These are phyloP conservation scores for Colistium nudipinnis DNA, from an alignment of 2,113 vertebrate species.

Conservation along the genomic window DNA sequence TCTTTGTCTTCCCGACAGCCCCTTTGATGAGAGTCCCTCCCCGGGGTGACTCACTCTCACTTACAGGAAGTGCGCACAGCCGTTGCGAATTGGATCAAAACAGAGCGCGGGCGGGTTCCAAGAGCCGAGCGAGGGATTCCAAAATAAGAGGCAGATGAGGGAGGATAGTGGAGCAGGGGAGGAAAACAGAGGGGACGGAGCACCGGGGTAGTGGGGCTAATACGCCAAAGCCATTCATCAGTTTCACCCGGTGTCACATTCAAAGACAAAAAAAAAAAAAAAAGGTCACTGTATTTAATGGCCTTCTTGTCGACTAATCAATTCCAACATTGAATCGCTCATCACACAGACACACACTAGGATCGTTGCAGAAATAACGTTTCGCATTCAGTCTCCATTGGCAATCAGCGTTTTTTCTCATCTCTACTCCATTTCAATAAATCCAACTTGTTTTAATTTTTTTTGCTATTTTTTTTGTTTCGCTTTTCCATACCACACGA, in stretches of 20 bases:
- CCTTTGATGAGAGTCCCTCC: constrained; percentile 81
- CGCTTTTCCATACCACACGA: too few species aligned
- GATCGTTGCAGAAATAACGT: too few species aligned
- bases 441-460: too few species aligned
- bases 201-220: too few species aligned
- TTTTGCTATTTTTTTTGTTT: too few species aligned
- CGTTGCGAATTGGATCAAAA: constrained; percentile 82
- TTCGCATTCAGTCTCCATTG: too few species aligned
- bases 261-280: constrained; percentile 64
- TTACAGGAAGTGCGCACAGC: constrained; percentile 74
- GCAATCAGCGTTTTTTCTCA: too few species aligned
- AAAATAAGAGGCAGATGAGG: neutral
- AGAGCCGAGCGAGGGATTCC: too few species aligned
- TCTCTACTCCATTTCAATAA: too few species aligned
- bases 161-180: constrained; percentile 47
- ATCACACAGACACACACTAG: constrained; percentile 21
- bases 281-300: constrained; percentile 63
- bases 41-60: constrained; percentile 80
- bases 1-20: constrained; percentile 81
- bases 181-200: constrained; percentile 52
- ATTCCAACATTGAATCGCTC: constrained; percentile 46
- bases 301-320: constrained; percentile 52
- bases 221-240: constrained; percentile 49
- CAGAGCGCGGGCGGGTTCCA: constrained; percentile 66
- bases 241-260: constrained; percentile 43